Evolutionary conservation across 2,113 vertebrate genomes (phyloP), one percentile per base, ranked within the genome.

Genomic region (Lanius ludovicianus): DNA sequence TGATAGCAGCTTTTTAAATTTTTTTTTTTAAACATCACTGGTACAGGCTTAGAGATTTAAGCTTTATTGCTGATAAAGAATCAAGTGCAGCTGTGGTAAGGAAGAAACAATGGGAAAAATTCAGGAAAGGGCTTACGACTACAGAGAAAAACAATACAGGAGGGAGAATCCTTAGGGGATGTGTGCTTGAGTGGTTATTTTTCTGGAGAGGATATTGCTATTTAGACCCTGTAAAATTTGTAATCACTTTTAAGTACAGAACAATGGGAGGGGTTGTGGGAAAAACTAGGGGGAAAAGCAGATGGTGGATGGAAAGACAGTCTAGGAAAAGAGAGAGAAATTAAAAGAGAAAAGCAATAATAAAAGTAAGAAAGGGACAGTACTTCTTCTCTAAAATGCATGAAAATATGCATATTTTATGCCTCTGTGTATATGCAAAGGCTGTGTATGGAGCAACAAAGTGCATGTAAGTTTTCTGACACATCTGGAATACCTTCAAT

Each of bases 361-460:
- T 91, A 63, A 74, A 93, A 65, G 78, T 55, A 93, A 83, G 59
- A 91, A 87, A 91, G 52, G 44, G 62, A 70, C 30, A 59, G 57
- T 69, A 62, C 23, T 76, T 94, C 87, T 94, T 17, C 88, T 83
- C 70, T 63, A 84, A 94, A 95, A 97, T 80, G 42, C 59, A 93
- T 88, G 39, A 83, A 90, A 95, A 82, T 74, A 89, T 91, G 56
- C 69, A 75, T 96, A 92, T 96, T 95, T 95, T 69, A 89, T 95
- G 65, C 35, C 31, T 87, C 53, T 68, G 18, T 75, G 22, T 80
- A 19, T 63, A 55, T 64, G 64, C n/a, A 78, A 83, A 50, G 16
- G 11, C 42, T 73, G 30, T 50, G 22, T 59, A 56, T 21, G 11
- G 17, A 87, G 62, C 27, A 62, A 74, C 10, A 73, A 74, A 76